phyloP scores from a whole-genome alignment of 1,140 invertebrate genomes.

The Macrostomum lignano region DNA sequence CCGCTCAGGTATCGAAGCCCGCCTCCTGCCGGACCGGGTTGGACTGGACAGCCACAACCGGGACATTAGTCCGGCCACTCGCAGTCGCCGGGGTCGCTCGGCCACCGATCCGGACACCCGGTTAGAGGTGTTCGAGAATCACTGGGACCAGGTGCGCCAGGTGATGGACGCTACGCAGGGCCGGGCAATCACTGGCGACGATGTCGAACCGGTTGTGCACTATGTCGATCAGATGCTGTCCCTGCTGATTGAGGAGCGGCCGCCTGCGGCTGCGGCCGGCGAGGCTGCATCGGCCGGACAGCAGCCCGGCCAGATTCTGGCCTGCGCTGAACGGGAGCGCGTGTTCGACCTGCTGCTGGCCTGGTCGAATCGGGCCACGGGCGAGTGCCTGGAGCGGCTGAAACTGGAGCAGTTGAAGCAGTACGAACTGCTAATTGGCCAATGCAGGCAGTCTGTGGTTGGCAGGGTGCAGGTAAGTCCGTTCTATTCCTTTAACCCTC shows the following conservation, averaged over 20 bases:
- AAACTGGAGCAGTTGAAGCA: constrained; percentile 47
- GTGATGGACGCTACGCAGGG: constrained; percentile 36
- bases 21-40: no score
- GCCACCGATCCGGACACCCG: constrained; percentile 18
- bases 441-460: constrained; percentile 37
- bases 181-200: constrained; percentile 32
- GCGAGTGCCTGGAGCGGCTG: constrained; percentile 39
- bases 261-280: no score
- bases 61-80: no score
- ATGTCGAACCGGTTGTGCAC: constrained; percentile 58
- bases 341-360: constrained; percentile 30
- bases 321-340: constrained; percentile 27
- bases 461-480: no score
- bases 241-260: constrained; percentile 55
- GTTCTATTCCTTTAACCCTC: no score
- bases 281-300: constrained; percentile 25
- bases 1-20: no score
- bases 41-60: no score
- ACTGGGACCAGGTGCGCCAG: constrained; percentile 63
- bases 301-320: constrained; percentile 29
- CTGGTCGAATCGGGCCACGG: constrained; percentile 27
- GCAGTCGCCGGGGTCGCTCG: constrained; percentile 10
- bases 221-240: constrained; percentile 68
- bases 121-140: constrained; percentile 65
- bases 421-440: constrained; percentile 45